These are phyloP conservation scores for Phocides pigmalion DNA, from an alignment of 1,140 invertebrate genomes.

Conservation along the genomic window DNA sequence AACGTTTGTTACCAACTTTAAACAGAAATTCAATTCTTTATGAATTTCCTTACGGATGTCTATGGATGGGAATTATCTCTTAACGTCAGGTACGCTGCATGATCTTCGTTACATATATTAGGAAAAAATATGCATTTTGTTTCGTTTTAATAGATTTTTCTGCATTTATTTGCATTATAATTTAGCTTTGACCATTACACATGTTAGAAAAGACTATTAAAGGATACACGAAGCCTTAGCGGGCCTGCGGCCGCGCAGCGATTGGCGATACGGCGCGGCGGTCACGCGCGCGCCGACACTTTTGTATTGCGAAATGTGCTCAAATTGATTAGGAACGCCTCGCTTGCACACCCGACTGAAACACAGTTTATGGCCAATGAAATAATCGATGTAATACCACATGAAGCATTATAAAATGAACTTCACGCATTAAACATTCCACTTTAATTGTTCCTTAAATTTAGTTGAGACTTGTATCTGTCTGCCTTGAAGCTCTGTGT, in stretches of 20 bases:
- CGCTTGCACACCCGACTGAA: conserved; percentile 12
- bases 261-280: conserved; percentile 19
- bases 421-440: background rate
- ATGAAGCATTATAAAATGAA: conserved; percentile 8
- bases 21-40: no score
- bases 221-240: conserved; percentile 1
- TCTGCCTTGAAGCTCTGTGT: background rate
- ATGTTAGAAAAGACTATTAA: background rate
- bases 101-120: no score
- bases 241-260: conserved; percentile 6
- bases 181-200: no score
- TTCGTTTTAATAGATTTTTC: no score
- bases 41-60: no score
- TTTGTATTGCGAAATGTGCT: conserved; percentile 15
- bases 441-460: background rate
- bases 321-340: conserved; percentile 27
- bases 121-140: no score
- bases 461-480: background rate
- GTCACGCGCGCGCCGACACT: conserved; percentile 25
- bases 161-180: no score
- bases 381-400: conserved; percentile 20
- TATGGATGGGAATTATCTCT: no score
- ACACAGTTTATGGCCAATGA: conserved; percentile 22
- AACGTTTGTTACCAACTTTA: no score
- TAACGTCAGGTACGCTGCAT: no score